Base-by-base conservation (phyloP, 92 coral and sea anemone genomes). In the Isaurus tuberculatus region DNA sequence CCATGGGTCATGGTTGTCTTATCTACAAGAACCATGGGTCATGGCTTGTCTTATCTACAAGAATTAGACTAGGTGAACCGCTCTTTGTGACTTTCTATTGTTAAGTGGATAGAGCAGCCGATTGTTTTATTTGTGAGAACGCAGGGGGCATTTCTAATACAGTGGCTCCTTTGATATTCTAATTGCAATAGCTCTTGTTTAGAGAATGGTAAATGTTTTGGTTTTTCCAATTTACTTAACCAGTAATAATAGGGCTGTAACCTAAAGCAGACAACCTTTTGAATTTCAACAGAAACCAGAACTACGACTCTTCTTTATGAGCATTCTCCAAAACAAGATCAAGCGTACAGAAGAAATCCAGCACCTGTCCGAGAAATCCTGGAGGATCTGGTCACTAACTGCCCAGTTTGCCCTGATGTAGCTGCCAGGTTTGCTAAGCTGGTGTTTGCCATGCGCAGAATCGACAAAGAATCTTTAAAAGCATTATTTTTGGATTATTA, bases 381-480 rank as follows among this genome's bases (percentile, higher is more conserved):
- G 3, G 85, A 75, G 48, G 92, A 88, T 43, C 70, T 91, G 86
- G 79, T 91, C 53, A 64, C 60, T 1, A 79, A 42, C 8, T 68
- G 74, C 20, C 91, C 91, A 7, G 53, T 88, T 53, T 49, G 61
- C 32, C 89, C 92, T 34, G 37, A 57, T 31, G 83, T 91, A 13
- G 89, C 88, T 6, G 43, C 65, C 71, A 79, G 66, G 64, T 91
- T 88, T 51, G 84, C 92, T 79, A 75, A 65, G 36, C 68, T 91
- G 30, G 92, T 91, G 29, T 91, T 88, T 29, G 66, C 83, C 51
- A 46, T 91, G 63, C 86, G 88, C 57, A 82, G 85, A 37, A 66
- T 88, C 28, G 87, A 85, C 82, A 42, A 34, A 29, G 32, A 58
- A 1, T 65, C 86, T 0, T 33, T 91, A 87, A 70, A 29, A 37